phyloP scores from a whole-genome alignment of 2,888 invertebrate species.

The Phengaris alcon region DNA sequence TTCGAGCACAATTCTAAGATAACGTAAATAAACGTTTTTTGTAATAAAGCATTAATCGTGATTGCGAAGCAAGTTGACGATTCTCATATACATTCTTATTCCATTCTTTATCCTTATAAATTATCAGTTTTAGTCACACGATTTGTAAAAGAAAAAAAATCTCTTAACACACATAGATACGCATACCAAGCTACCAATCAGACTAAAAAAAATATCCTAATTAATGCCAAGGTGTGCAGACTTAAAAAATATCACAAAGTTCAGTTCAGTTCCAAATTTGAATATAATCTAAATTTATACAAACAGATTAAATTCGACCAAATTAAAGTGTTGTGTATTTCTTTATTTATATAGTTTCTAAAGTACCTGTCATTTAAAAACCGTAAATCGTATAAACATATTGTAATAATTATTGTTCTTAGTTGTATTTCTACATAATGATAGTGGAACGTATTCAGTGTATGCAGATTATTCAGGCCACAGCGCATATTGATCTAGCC shows the following conservation, averaged over 20 bases:
- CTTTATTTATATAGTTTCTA: too few species aligned
- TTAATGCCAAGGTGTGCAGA: background rate
- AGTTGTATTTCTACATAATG: background rate
- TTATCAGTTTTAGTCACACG: background rate
- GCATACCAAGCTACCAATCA: too few species aligned
- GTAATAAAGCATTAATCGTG: background rate
- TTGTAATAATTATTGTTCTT: background rate
- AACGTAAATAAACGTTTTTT: background rate
- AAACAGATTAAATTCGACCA: too few species aligned
- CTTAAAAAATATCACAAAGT: too few species aligned
- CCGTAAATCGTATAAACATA: too few species aligned
- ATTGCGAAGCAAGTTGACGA: background rate
- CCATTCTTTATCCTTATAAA: too few species aligned
- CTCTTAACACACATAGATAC: background rate
- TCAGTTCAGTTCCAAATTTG: too few species aligned
- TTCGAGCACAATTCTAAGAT: background rate
- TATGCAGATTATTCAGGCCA: conserved; percentile 23
- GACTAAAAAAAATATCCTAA: background rate
- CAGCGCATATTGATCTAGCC: conserved; percentile 28
- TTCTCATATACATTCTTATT: background rate
- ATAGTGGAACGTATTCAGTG: background rate
- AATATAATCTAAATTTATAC: too few species aligned
- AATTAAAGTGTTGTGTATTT: too few species aligned
- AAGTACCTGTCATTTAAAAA: too few species aligned
- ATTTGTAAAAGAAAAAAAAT: background rate